These are phyloP conservation scores for Elephantulus edwardii DNA, from an alignment of 2,113 vertebrate species.

Conservation along the genomic window DNA sequence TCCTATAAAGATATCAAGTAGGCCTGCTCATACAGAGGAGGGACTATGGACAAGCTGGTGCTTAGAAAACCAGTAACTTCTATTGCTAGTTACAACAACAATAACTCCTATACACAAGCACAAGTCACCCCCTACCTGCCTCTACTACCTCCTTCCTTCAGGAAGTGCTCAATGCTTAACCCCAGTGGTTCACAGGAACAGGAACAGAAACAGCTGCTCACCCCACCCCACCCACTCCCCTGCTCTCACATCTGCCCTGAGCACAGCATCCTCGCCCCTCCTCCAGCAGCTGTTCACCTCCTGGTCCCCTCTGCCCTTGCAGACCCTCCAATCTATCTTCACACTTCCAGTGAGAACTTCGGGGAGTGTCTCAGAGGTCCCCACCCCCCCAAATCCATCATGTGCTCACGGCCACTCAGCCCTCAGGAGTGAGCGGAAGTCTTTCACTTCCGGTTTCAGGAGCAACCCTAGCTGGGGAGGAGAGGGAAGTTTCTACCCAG, in stretches of 20 bases:
- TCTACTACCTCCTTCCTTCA: background rate
- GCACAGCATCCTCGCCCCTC: rapidly evolving
- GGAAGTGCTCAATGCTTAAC: background rate
- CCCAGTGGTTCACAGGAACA: background rate
- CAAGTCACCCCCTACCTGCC: background rate
- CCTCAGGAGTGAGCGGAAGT: background rate
- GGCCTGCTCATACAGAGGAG: background rate
- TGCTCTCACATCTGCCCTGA: background rate
- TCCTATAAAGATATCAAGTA: rapidly evolving
- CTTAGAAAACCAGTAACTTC: background rate
- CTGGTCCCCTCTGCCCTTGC: constrained; percentile 41
- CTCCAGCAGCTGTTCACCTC: constrained; percentile 52
- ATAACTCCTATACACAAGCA: background rate
- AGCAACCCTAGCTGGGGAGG: background rate
- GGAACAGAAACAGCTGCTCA: background rate
- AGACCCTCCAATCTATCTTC: constrained; percentile 53
- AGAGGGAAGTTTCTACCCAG: background rate
- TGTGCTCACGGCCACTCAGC: rapidly evolving
- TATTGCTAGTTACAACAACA: background rate
- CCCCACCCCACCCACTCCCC: background rate
- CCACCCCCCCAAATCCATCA: background rate
- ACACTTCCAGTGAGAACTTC: constrained; percentile 59
- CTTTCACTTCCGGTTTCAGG: background rate
- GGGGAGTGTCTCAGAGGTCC: rapidly evolving
- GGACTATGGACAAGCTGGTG: rapidly evolving